Evolutionary conservation across 2,797 vertebrate genomes (phyloP), one percentile per base, ranked within the genome.

Genomic region (Thalassophryne amazonica): DNA sequence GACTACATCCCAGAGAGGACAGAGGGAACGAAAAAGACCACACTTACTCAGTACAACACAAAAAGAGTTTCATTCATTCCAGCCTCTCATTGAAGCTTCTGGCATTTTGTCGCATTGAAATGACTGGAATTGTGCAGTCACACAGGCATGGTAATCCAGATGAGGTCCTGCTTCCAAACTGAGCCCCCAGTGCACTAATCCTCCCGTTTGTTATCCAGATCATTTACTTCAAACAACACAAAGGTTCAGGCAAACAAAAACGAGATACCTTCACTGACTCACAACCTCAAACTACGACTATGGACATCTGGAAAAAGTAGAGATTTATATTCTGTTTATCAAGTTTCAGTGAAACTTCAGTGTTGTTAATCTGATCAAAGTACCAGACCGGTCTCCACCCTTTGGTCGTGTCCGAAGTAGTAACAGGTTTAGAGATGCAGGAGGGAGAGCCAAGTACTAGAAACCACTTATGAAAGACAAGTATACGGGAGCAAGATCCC

Each of bases 1-100:
- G 11, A 76, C 78, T 80, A 16, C 1, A 33, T 16, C 10, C 2
- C 36, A 57, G 25, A 41, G 28, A 30, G 17, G 20, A 53, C 15
- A 42, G 29, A 35, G n/a, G 6, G 34, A 52, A 15, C 4, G 4
- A 16, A 5, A n/a, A 2, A 27, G 20, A 45, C 6, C 39, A 28
- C 1, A 16, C 16, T 17, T 2, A 45, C 33, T 33, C 29, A 12
- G 8, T 22, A 0, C 28, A 28, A 36, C 28, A 17, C 3, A 23
- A 23, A 40, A 6, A 20, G 9, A 15, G 14, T 28, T 14, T 1
- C 41, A 17, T 17, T 38, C 6, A n/a, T n/a, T n/a, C n/a, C n/a
- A n/a, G n/a, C 21, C 7, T 35, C 29, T 25, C 1, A 25, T 21
- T 21, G n/a, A 2, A 11, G 3, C 18, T 10, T 11, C 2, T 6